Conservation (phyloP, 1,140 invertebrate species). For the Aplysia californica region DNA sequence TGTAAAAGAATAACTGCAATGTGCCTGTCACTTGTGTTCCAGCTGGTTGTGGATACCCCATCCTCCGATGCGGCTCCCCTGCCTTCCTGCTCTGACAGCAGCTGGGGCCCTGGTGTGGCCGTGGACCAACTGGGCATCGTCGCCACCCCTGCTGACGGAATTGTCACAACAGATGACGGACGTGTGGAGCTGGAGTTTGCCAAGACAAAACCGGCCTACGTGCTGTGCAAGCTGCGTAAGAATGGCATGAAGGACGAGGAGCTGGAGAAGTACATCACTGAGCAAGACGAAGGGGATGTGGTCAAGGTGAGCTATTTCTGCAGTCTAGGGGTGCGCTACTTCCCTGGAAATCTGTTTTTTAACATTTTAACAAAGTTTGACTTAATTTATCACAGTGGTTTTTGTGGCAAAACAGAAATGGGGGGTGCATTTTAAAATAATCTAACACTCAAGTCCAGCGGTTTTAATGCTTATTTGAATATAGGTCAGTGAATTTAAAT, state of each 20-base stretch:
- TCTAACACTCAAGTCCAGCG: too few relatives aligned
- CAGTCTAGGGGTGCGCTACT: too few relatives aligned
- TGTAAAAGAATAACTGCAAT: too few relatives aligned
- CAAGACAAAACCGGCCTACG: conserved; percentile 55
- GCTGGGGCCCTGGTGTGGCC: conserved; percentile 66
- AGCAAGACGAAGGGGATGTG: conserved; percentile 51
- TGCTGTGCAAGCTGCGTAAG: conserved; percentile 57
- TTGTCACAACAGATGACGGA: conserved; percentile 49
- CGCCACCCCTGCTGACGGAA: conserved; percentile 55
- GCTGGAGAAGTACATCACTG: conserved; percentile 56
- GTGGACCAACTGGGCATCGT: conserved; percentile 63
- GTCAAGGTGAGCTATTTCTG: conserved; percentile 28
- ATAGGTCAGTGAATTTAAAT: too few relatives aligned
- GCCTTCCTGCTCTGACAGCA: conserved; percentile 65
- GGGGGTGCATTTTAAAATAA: too few relatives aligned
- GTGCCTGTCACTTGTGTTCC: too few relatives aligned
- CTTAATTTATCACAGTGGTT: too few relatives aligned
- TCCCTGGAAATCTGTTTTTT: too few relatives aligned
- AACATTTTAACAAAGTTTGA: too few relatives aligned
- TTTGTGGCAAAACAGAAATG: too few relatives aligned
- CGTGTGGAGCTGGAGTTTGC: conserved; percentile 49
- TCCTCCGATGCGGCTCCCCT: conserved; percentile 57
- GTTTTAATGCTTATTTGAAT: too few relatives aligned
- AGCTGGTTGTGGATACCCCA: conserved; percentile 56
- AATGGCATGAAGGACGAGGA: conserved; percentile 58